Evolutionary conservation across 2,888 invertebrate genomes (phyloP).

Genomic region (Drosophila paucipuncta): DNA sequence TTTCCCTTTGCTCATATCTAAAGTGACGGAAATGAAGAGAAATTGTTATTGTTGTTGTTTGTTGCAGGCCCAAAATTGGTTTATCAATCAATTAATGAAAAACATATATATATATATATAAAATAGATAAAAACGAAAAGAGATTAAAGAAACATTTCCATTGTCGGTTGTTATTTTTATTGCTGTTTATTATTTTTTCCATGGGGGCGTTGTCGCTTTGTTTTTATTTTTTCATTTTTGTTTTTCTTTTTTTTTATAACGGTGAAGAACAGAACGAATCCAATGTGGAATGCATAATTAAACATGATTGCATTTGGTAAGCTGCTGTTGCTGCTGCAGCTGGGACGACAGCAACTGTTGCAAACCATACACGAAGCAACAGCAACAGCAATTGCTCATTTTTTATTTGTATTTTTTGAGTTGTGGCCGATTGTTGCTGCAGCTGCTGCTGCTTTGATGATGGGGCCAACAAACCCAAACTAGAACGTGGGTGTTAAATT

Average conservation of each 20-base stretch:
- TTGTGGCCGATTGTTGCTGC: conserved; percentile 18
- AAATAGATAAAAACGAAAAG: conserved; percentile 9
- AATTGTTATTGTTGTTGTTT: conserved; percentile 18
- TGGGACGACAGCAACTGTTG: conserved; percentile 43
- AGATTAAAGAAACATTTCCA: conserved; percentile 29
- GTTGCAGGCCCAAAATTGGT: conserved; percentile 55
- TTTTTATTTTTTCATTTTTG: conserved; percentile 14
- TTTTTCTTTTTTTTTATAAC: conserved; percentile 27
- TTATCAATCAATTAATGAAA: conserved; percentile 69
- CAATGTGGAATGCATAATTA: conserved; percentile 78
- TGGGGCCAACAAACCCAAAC: conserved; percentile 79
- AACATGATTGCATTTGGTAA: conserved; percentile 67
- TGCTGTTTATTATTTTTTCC: conserved; percentile 15
- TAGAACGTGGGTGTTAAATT: conserved; percentile 81
- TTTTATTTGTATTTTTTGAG: conserved; percentile 18
- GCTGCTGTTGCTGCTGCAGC: conserved; percentile 28
- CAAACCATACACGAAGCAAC: conserved; percentile 36
- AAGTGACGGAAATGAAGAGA: conserved; percentile 54
- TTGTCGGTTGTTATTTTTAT: conserved; percentile 25
- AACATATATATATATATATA: background rate
- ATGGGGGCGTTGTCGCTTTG: conserved; percentile 54
- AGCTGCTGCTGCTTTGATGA: conserved; percentile 11
- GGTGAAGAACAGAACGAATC: conserved; percentile 59
- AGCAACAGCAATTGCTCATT: conserved; percentile 43
- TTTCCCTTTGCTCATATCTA: conserved; percentile 12